Base-by-base conservation (phyloP, 2,888 invertebrate species). In the Sinopyrophorus schimmeli region DNA sequence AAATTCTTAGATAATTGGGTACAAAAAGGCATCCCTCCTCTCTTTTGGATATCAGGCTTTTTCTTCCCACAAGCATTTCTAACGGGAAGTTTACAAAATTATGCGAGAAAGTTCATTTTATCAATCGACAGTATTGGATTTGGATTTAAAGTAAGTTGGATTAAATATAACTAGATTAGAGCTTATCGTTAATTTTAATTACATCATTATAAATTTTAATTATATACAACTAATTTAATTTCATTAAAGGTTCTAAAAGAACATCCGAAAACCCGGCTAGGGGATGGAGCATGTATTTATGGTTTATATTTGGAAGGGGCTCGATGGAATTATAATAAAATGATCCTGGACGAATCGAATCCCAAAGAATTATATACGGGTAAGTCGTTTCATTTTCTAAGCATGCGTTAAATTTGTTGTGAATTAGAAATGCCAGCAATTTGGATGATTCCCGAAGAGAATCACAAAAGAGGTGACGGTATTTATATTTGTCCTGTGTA, bases 21-120 rank as follows among this genome's bases (percentile, higher is more conserved):
- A 4, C 74, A 78, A 9, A 43, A 69, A 0, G 87, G 87, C 5
- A 86, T 87, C 53, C 90, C 90, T 0, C 71, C 78, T 17, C 80
- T 83, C 35, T 90, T 89, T 74, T 91, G 90, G 90, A 84, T 91
- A 57, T 88, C 89, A 0, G 90, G 89, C 0, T 89, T 91, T 72
- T 91, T 84, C 74, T 91, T 90, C 74, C 89, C 90, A 0, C 90
- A 91, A 69, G 89, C 89, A 1, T 89, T 91, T 74, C 77, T 91
- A 55, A 90, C 90, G 0, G 90, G 88, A 11, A 87, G 86, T 0
- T 75, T 89, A 63, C 91, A 91, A 75, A 90, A 91, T 74, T 89
- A 80, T 70, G 90, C 90, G 2, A 77, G 90, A 57, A 87, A 84
- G 66, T 81, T 87, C 63, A 76, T 83, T 15, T 79, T 89, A 3